These are phyloP conservation scores for Hetaerina titia DNA, from an alignment of 2,888 invertebrate species.

Conservation along the genomic window DNA sequence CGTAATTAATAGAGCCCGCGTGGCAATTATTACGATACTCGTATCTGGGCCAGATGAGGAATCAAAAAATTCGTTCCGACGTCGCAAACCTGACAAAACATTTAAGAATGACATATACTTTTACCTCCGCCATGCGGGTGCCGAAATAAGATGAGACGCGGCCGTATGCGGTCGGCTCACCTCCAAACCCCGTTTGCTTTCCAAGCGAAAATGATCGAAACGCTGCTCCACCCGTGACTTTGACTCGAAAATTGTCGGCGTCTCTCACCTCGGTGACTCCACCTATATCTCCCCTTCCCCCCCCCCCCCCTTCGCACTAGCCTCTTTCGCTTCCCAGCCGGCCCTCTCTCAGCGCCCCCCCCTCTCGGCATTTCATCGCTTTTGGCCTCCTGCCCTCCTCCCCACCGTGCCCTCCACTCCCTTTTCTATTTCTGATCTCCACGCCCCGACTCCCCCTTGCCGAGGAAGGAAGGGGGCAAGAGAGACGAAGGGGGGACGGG, in stretches of 20 bases:
- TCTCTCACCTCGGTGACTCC: not conserved
- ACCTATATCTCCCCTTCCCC: not conserved
- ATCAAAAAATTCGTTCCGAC: no score
- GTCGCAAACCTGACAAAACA: not conserved
- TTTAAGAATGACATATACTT: not conserved
- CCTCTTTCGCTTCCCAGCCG: not conserved
- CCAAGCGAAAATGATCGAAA: not conserved
- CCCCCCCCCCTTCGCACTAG: not conserved
- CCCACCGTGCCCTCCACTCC: not conserved
- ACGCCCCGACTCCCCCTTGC: not conserved
- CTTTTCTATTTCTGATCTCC: conserved; percentile 6
- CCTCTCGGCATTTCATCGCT: not conserved
- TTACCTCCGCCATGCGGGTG: not conserved
- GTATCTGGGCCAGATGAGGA: no score
- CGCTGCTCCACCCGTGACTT: not conserved
- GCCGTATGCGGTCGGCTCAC: not conserved
- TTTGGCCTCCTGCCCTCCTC: not conserved
- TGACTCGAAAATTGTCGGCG: not conserved
- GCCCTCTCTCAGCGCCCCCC: not conserved
- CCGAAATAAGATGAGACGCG: not conserved
- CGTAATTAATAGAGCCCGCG: no score
- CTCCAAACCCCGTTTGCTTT: not conserved
- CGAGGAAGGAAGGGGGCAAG: not conserved
- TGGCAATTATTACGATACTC: no score
- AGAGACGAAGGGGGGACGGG: not conserved